phyloP scores from a whole-genome alignment of 2,113 vertebrate genomes.

The Lagopus leucura region DNA sequence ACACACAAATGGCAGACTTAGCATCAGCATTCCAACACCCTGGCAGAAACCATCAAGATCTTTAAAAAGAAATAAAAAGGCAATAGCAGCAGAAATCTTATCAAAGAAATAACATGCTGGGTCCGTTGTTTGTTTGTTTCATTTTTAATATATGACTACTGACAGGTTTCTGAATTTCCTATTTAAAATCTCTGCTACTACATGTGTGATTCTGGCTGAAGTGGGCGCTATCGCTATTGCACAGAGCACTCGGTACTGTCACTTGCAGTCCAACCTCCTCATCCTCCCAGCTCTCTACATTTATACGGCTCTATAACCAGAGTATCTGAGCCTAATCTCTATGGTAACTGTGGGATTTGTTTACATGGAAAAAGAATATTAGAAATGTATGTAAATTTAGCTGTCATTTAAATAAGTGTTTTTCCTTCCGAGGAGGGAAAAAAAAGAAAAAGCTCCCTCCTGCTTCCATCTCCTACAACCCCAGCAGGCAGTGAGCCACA shows the following conservation, averaged over 20 bases:
- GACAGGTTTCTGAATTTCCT: background rate
- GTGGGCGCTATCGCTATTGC: background rate
- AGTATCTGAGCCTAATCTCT: constrained; percentile 45
- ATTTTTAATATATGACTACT: background rate
- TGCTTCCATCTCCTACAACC: constrained; percentile 18
- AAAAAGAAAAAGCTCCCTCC: background rate
- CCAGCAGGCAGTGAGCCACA: background rate
- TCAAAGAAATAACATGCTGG: background rate
- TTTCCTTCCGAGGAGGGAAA: background rate
- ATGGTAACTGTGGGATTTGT: constrained; percentile 50
- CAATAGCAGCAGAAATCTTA: background rate
- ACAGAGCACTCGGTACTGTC: background rate
- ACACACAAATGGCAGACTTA: background rate
- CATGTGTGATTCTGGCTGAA: background rate
- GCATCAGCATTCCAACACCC: background rate
- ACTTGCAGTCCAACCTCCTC: constrained; percentile 12
- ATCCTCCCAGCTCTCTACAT: constrained; percentile 3
- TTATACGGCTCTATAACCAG: constrained; percentile 13
- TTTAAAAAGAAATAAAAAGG: background rate
- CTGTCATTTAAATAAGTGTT: constrained; percentile 24
- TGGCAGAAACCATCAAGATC: background rate
- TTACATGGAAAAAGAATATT: constrained; percentile 46
- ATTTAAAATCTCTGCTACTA: background rate
- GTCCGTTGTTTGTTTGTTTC: too few relatives aligned
- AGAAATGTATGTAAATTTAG: constrained; percentile 44